Percentiles rank a stretch among this genome's conserved stretches.
These are phyloP conservation scores for Egretta garzetta DNA, from an alignment of 2,113 vertebrate species.

Conservation along the genomic window DNA sequence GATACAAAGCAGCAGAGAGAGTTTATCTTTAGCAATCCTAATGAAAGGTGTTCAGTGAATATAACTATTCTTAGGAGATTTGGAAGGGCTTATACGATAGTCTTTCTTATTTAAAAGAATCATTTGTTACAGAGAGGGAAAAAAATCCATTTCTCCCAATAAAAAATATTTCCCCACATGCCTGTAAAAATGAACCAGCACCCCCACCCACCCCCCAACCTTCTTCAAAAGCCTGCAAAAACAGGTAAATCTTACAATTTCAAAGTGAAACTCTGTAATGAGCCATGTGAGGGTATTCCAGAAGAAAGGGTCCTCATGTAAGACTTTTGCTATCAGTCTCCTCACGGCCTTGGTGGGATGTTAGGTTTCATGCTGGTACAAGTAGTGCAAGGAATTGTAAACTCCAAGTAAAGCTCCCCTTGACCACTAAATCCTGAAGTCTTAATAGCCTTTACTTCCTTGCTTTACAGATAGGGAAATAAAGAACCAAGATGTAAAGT, in stretches of 20 bases:
- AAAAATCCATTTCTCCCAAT: background rate
- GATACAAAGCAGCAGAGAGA: background rate
- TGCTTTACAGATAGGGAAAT: background rate
- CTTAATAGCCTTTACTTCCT: background rate
- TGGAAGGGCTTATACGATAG: background rate
- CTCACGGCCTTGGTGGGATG: background rate
- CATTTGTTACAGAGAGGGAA: background rate
- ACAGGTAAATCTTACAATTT: background rate
- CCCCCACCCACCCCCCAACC: background rate
- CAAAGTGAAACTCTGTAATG: background rate
- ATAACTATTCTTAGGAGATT: background rate
- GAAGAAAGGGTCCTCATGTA: background rate
- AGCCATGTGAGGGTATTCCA: background rate
- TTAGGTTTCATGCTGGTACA: background rate
- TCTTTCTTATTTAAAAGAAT: constrained; percentile 37
- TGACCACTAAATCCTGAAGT: background rate
- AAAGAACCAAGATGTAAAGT: background rate
- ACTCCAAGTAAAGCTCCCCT: background rate
- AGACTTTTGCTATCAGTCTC: background rate
- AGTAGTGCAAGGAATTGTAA: background rate
- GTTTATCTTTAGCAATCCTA: constrained; percentile 39
- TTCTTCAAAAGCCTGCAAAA: background rate
- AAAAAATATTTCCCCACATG: background rate
- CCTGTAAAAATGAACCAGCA: background rate
- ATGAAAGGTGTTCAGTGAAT: background rate